Conservation (phyloP, 2,888 invertebrate genomes). For the Tinea pellionella region DNA sequence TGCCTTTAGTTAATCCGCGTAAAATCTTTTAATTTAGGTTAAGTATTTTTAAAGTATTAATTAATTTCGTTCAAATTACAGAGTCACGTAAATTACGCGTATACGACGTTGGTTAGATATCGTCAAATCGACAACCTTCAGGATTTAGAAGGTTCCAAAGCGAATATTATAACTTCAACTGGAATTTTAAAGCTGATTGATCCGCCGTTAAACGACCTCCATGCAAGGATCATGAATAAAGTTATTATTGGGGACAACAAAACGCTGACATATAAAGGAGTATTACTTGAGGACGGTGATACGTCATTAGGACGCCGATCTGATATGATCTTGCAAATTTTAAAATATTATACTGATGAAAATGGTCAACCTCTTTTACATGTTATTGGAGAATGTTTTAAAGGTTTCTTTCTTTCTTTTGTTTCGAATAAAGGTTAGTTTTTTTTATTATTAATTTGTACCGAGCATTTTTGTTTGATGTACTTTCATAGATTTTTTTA, state of each 20-base stretch:
- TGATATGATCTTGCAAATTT: constrained; percentile 26
- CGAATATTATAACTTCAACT: constrained; percentile 24
- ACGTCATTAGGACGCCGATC: constrained; percentile 25
- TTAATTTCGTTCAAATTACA: constrained; percentile 21
- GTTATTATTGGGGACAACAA: constrained; percentile 3
- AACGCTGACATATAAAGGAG: constrained; percentile 19
- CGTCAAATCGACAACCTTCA: constrained; percentile 24
- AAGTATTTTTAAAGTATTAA: background rate
- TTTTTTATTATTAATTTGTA: background rate
- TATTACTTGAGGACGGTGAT: constrained; percentile 17
- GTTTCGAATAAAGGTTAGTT: constrained; percentile 28
- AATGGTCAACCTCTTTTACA: constrained; percentile 25
- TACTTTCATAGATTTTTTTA: too few species aligned
- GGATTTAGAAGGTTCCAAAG: constrained; percentile 23
- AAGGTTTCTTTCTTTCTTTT: constrained; percentile 29
- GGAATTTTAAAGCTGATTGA: constrained; percentile 23
- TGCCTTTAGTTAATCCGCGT: too few species aligned
- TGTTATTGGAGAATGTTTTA: constrained; percentile 30
- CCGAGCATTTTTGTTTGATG: background rate
- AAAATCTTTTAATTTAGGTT: background rate
- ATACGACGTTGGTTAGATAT: constrained; percentile 28
- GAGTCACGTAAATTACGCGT: constrained; percentile 36
- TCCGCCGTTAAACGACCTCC: constrained; percentile 21
- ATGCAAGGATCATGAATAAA: background rate
- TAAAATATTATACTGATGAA: constrained; percentile 21